These are phyloP conservation scores for Teleiodes luculella DNA, from an alignment of 2,888 invertebrate genomes.

Conservation along the genomic window DNA sequence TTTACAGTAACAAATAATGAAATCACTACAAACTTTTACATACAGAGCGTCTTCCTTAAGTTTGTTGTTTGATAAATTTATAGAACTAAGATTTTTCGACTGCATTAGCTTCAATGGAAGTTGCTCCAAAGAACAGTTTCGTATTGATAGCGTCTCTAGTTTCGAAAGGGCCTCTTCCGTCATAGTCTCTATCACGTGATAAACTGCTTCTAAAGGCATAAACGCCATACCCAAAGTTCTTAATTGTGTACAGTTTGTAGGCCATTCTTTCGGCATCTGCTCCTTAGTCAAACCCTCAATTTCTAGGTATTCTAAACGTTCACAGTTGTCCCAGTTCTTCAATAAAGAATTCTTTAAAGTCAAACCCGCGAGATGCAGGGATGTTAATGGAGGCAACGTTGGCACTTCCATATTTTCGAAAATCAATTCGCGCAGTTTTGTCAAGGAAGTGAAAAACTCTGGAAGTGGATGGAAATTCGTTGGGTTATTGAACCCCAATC, in stretches of 20 bases:
- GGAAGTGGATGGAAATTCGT: background rate
- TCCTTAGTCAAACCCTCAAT: background rate
- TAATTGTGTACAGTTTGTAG: background rate
- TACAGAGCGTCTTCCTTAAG: background rate
- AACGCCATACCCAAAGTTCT: background rate
- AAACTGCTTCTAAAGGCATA: background rate
- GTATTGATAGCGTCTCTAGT: background rate
- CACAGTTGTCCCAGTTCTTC: background rate
- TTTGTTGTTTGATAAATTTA: background rate
- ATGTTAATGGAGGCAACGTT: background rate
- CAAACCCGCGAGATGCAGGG: background rate
- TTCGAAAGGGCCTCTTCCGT: background rate
- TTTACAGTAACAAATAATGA: too few species aligned
- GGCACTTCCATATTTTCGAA: background rate
- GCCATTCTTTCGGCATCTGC: background rate
- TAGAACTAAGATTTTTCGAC: background rate
- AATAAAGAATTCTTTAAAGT: background rate
- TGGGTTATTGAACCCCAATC: background rate
- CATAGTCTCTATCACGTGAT: background rate
- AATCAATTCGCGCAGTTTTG: background rate
- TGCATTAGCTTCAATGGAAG: background rate
- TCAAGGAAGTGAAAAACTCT: background rate
- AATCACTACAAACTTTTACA: background rate
- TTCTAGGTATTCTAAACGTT: background rate
- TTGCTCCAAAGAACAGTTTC: background rate